These are phyloP conservation scores for Latrodectus geometricus DNA, from an alignment of 1,140 invertebrate species.

Conservation along the genomic window DNA sequence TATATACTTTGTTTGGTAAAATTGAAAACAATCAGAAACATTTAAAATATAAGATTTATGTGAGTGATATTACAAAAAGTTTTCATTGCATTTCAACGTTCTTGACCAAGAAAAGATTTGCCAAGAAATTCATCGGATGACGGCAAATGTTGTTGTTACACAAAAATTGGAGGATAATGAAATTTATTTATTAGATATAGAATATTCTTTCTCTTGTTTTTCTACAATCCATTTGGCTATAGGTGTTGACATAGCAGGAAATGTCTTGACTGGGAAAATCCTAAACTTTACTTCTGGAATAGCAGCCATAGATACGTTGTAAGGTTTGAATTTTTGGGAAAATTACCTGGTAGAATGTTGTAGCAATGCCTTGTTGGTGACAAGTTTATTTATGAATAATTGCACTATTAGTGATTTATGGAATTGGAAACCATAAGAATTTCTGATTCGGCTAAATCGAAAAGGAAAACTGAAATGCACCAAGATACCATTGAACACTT, in stretches of 20 bases:
- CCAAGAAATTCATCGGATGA: background rate
- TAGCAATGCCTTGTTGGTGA: background rate
- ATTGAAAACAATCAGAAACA: background rate
- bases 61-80: background rate
- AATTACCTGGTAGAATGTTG: background rate
- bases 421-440: background rate
- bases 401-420: background rate
- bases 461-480: background rate
- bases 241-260: constrained; percentile 7
- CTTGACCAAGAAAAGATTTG: constrained; percentile 23
- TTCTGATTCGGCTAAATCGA: background rate
- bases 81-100: constrained; percentile 3
- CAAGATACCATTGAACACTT: background rate
- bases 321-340: background rate
- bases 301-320: background rate
- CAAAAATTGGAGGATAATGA: constrained; percentile 1
- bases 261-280: background rate
- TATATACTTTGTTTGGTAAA: background rate
- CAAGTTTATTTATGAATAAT: background rate
- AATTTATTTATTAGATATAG: background rate
- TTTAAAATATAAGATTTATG: background rate
- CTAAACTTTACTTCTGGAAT: background rate
- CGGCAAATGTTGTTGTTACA: background rate
- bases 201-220: no score
- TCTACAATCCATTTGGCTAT: background rate